Percentiles rank a stretch among this genome's conserved stretches.
Evolutionary conservation across 1,140 invertebrate genomes (phyloP).

Genomic region (Camponotus pennsylvanicus): DNA sequence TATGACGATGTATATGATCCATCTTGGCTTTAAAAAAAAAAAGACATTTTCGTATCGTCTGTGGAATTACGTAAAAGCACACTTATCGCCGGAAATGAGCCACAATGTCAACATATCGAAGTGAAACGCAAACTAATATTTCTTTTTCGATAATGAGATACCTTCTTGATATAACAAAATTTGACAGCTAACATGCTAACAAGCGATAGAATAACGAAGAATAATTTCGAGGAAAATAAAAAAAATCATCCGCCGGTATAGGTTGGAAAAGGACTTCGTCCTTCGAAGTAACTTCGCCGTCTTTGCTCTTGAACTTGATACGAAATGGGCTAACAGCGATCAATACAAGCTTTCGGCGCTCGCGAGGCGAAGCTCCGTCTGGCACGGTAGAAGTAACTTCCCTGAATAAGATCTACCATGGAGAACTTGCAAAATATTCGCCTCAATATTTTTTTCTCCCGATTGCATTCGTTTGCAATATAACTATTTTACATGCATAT

Average conservation of each 20-base stretch:
- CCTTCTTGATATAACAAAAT: neutral
- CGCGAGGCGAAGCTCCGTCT: slow-evolving; percentile 74
- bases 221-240: neutral
- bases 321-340: slow-evolving; percentile 82
- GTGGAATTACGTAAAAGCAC: slow-evolving; percentile 33
- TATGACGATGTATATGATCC: neutral
- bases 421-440: slow-evolving; percentile 18
- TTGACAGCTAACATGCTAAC: neutral
- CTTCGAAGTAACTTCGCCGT: slow-evolving; percentile 60
- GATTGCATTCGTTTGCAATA: neutral
- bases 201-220: neutral
- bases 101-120: slow-evolving; percentile 31
- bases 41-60: neutral
- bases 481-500: no score
- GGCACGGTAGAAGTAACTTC: slow-evolving; percentile 42
- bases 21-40: neutral
- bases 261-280: slow-evolving; percentile 44
- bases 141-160: slow-evolving; percentile 36
- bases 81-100: slow-evolving; percentile 65
- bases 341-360: slow-evolving; percentile 84
- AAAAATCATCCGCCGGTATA: neutral
- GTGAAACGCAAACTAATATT: slow-evolving; percentile 42
- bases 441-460: neutral
- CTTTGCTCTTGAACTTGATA: slow-evolving; percentile 84
- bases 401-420: slow-evolving; percentile 30